A percentile compares a stretch with the other conserved stretches of the same genome.
Conservation (phyloP, 2,113 vertebrate genomes). For the Atractosteus spatula region DNA sequence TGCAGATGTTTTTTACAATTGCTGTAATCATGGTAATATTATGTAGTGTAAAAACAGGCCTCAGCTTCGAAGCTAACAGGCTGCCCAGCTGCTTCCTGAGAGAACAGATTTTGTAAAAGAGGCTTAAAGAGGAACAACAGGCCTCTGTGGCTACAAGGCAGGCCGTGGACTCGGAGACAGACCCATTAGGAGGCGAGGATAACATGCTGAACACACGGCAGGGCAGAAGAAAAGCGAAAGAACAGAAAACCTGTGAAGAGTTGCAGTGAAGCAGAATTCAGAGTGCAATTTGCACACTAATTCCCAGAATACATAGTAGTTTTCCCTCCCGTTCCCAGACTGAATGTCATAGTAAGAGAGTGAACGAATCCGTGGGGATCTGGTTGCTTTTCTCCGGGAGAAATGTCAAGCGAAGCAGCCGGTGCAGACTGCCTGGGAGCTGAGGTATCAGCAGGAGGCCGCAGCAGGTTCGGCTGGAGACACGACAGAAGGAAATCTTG, state of each 20-base stretch:
- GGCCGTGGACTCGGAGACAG: neutral
- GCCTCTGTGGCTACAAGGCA: neutral
- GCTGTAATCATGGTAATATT: neutral
- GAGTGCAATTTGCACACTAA: slow-evolving; percentile 18
- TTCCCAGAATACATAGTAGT: slow-evolving; percentile 27
- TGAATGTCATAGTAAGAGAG: slow-evolving; percentile 36
- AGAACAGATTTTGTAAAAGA: neutral
- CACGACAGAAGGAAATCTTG: slow-evolving; percentile 25
- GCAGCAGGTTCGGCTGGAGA: slow-evolving; percentile 4
- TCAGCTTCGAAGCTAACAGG: neutral
- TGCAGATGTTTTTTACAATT: neutral
- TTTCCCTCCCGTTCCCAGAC: slow-evolving; percentile 26
- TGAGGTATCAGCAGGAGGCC: slow-evolving; percentile 29
- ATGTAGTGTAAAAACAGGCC: neutral
- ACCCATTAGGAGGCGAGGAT: neutral
- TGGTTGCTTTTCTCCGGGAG: slow-evolving; percentile 14
- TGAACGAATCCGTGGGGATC: slow-evolving; percentile 25
- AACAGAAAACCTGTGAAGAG: neutral
- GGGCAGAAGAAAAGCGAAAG: neutral
- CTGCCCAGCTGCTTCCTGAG: neutral
- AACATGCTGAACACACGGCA: neutral
- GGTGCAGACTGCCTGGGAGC: slow-evolving; percentile 34
- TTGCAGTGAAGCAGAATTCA: neutral
- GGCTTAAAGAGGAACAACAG: neutral
- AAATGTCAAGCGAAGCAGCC: slow-evolving; percentile 31